Base-by-base conservation (phyloP, 2,797 vertebrate species). In the Typhlichthys subterraneus region DNA sequence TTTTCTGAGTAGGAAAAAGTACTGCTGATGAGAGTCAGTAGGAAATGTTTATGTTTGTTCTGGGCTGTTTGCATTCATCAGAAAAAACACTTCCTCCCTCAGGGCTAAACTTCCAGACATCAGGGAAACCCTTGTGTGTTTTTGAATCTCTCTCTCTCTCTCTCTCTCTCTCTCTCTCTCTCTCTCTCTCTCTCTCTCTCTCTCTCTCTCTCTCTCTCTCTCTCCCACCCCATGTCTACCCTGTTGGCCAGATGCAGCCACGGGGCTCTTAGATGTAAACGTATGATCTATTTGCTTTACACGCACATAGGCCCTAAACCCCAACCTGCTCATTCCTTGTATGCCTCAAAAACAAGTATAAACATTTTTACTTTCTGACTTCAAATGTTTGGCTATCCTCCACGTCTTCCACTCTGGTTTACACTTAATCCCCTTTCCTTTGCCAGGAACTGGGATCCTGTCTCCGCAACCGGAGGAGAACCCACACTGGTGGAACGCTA, bases 401-500 rank as follows among this genome's bases (percentile, higher is more conserved):
- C n/a, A 3, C n/a, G 2, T 15, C 4, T 51, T 51, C 14, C 14
- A 14, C 7, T 63, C 29, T 47, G 1, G 38, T 45, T 69, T 0
- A 17, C 48, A 7, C 12, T 12, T 45, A 17, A n/a, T 57, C 31
- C 3, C 3, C 38, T 31, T 62, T 55, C 45, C 12, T 59, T 50
- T 56, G 49, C 59, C 81, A 94, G 97, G 96, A 86, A 95, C 94
- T 0, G 97, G 97, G 53, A 97, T 99, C 83, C 86, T 98, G 83
- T 99, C 97, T 8, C 93, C 96, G 0, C 94, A 95, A 75, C 96
- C 97, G 0, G 97, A 98, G 85, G 95, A 98, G 83, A 98, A 99
- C 81, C 97, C 95, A 6, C 94, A 98, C 81, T 99, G 97, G 97
- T 99, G 97, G 97, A 98, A 98, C 1, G 96, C 96, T 73, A 99